Evolutionary conservation across 2,888 invertebrate genomes (phyloP), one percentile per base, ranked within the genome.

Genomic region (Phortica okadai): DNA sequence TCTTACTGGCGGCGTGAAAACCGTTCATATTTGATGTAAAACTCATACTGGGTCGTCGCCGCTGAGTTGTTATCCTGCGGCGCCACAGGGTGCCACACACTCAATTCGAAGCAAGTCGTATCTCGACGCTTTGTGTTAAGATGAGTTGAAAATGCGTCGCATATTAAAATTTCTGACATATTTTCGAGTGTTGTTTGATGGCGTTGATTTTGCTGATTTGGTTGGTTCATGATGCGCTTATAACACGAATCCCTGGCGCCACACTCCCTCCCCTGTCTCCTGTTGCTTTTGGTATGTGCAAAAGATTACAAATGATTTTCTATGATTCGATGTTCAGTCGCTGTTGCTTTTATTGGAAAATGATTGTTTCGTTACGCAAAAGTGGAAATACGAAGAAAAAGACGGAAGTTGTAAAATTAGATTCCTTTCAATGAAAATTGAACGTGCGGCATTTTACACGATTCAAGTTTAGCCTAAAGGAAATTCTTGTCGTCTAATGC

Each of bases 131-230:
- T 56, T 75, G 50, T 69, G 59, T 58, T 58, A 67, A 56, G 7
- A 42, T 21, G 50, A 8, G 16, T 41, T n/a, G n/a, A 74, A 77
- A 50, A 83, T 82, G 79, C 81, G 80, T 77, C 84, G 85, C 85
- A 85, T 82, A 85, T 85, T 83, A 84, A 79, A 83, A 82, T 82
- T 82, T 86, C 82, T 77, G 81, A 84, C 88, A 88, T 85, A 88
- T 84, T 88, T 83, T 89, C 83, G 81, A 88, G 88, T 87, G 88
- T 77, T 82, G 79, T 76, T 75, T 69, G 80, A 74, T 44, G 58
- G 25, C 11, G 11, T 25, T 25, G 11, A 62, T 62, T 7, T 25
- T 62, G 62, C 10, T 62, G 59, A 59, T 16, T 21, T 50, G 4
- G 3, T 50, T 50, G 50, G 8, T 50, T 50, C 4, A 10, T 62